phyloP scores from a whole-genome alignment of 2,888 invertebrate genomes.

The Cantharis lateralis region DNA sequence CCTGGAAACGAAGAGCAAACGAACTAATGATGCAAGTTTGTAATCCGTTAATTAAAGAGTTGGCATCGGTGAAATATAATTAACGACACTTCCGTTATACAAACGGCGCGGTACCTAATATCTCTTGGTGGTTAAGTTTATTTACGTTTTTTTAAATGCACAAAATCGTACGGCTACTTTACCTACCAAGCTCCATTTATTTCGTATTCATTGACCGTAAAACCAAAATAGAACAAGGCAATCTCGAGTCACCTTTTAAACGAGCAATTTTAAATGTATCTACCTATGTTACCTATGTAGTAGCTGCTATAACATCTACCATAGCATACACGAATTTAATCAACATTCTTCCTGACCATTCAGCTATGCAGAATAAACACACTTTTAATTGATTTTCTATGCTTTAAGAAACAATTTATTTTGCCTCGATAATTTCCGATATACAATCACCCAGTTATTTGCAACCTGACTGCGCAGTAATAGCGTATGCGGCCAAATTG shows the following conservation, averaged over 20 bases:
- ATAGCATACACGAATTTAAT: constrained; percentile 31
- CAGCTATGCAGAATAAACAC: constrained; percentile 36
- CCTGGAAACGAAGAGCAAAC: background rate
- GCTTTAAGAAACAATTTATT: constrained; percentile 29
- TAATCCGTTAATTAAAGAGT: background rate
- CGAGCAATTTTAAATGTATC: constrained; percentile 9
- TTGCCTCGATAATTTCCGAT: constrained; percentile 25
- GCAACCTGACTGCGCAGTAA: background rate
- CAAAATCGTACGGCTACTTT: constrained; percentile 14
- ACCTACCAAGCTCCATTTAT: constrained; percentile 29
- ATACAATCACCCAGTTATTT: constrained; percentile 3
- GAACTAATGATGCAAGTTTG: background rate
- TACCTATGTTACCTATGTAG: background rate
- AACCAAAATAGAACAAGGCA: constrained; percentile 32
- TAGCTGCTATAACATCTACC: background rate
- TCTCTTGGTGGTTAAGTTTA: background rate
- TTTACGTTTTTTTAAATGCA: background rate
- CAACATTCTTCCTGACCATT: constrained; percentile 37
- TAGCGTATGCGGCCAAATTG: no score
- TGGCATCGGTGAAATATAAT: background rate
- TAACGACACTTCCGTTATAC: background rate
- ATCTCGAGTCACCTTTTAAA: constrained; percentile 26
- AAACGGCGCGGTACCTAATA: background rate
- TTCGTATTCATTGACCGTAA: constrained; percentile 27
- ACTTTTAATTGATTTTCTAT: constrained; percentile 38